Percentiles rank a stretch among this genome's conserved stretches.
Evolutionary conservation across 2,888 invertebrate species (phyloP).

Genomic region (Orchesellides sinensis): DNA sequence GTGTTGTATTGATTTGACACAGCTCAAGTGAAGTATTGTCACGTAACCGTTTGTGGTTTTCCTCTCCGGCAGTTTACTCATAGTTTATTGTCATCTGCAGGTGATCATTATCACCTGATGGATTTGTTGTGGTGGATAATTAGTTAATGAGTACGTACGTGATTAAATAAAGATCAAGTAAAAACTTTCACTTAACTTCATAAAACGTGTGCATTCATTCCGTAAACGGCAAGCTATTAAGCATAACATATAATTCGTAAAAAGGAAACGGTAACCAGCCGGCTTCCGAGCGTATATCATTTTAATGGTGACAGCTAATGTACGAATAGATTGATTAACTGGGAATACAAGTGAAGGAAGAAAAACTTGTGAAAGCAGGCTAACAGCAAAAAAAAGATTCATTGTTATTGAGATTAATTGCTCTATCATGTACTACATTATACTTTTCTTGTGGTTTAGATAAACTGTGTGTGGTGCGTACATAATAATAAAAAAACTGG

Average conservation of each 20-base stretch:
- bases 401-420: constrained; percentile 66
- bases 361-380: not conserved
- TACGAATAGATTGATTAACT: constrained; percentile 62
- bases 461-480: constrained; percentile 3
- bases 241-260: constrained; percentile 1
- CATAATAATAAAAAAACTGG: constrained; percentile 14
- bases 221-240: constrained; percentile 9
- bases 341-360: constrained; percentile 30
- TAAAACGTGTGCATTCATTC: not conserved
- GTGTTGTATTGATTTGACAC: too few species aligned
- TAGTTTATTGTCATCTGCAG: not conserved
- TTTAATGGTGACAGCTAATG: constrained; percentile 62
- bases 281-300: constrained; percentile 58
- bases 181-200: constrained; percentile 45
- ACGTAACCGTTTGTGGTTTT: too few species aligned
- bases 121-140: not conserved
- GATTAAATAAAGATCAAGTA: constrained; percentile 47
- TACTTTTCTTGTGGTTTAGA: not conserved
- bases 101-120: not conserved
- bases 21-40: too few species aligned
- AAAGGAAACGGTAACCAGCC: constrained; percentile 43
- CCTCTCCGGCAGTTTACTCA: not conserved
- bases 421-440: constrained; percentile 46
- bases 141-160: constrained; percentile 49
- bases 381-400: constrained; percentile 42